A percentile compares a stretch with the other conserved stretches of the same genome.
Conservation (phyloP, 2,888 invertebrate species). For the Digitonthophagus gazella region DNA sequence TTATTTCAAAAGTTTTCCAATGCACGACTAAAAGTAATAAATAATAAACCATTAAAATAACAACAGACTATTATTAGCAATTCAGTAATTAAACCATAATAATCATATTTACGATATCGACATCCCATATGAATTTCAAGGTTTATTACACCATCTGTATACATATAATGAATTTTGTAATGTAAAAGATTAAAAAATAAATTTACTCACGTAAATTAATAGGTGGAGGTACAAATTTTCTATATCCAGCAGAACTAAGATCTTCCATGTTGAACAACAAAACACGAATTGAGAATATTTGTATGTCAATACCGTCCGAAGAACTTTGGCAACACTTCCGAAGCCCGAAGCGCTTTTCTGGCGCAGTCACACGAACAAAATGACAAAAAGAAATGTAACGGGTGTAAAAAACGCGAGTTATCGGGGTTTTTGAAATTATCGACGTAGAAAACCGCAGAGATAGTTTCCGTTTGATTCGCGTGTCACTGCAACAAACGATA, state of each 20-base stretch:
- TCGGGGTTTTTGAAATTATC: neutral
- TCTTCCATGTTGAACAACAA: neutral
- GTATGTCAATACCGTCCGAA: too few relatives aligned
- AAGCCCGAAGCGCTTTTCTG: too few relatives aligned
- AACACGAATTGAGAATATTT: too few relatives aligned
- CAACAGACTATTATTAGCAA: neutral
- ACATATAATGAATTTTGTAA: too few relatives aligned
- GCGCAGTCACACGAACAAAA: neutral
- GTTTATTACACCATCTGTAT: neutral
- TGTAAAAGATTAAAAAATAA: neutral
- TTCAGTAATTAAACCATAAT: neutral
- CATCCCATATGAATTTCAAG: neutral
- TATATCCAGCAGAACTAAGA: neutral
- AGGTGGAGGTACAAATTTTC: neutral
- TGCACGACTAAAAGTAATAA: too few relatives aligned
- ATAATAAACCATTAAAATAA: neutral
- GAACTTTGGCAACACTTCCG: too few relatives aligned
- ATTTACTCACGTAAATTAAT: neutral
- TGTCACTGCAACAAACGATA: neutral
- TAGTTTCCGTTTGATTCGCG: neutral
- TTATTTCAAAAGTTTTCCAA: too few relatives aligned
- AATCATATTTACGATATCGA: neutral
- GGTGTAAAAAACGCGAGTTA: neutral
- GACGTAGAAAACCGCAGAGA: neutral
- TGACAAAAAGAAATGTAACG: neutral